These are phyloP conservation scores for Paguma larvata DNA, from an alignment of 2,797 vertebrate genomes.

Conservation along the genomic window DNA sequence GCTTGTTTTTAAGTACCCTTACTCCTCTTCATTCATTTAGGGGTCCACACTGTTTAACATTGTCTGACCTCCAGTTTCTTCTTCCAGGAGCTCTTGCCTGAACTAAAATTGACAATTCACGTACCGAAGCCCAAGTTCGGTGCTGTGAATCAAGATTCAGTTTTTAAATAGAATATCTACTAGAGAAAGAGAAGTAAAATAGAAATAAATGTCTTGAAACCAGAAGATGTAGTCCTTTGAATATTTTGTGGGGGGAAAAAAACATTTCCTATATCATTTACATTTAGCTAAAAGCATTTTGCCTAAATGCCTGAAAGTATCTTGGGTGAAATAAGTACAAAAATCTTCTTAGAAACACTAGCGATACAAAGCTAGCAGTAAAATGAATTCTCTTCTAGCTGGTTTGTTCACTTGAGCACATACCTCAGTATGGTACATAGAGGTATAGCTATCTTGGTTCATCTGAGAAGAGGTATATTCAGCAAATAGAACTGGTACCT, in stretches of 20 bases:
- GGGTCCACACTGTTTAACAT: neutral
- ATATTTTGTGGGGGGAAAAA: constrained; percentile 31
- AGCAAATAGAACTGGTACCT: neutral
- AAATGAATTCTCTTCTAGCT: constrained; percentile 35
- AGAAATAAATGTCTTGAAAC: constrained; percentile 73
- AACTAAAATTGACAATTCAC: constrained; percentile 70
- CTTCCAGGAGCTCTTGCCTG: constrained; percentile 13
- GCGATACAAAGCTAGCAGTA: constrained; percentile 17
- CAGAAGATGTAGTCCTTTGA: constrained; percentile 4
- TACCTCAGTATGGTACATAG: neutral
- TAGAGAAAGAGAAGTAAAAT: constrained; percentile 58
- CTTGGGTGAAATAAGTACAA: constrained; percentile 62
- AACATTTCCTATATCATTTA: neutral
- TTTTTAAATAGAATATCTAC: constrained; percentile 57
- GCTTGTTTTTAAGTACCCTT: constrained; percentile 31
- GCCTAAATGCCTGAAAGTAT: constrained; percentile 79
- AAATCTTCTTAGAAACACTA: constrained; percentile 69
- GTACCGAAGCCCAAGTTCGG: constrained; percentile 42
- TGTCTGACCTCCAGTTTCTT: constrained; percentile 70
- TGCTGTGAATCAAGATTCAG: neutral
- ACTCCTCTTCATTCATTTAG: constrained; percentile 56
- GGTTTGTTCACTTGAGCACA: neutral
- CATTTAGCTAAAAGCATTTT: constrained; percentile 77
- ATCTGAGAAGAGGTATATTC: neutral
- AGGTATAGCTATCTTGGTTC: neutral